Conservation (phyloP, 2,888 invertebrate genomes). For the Gerris lacustris region DNA sequence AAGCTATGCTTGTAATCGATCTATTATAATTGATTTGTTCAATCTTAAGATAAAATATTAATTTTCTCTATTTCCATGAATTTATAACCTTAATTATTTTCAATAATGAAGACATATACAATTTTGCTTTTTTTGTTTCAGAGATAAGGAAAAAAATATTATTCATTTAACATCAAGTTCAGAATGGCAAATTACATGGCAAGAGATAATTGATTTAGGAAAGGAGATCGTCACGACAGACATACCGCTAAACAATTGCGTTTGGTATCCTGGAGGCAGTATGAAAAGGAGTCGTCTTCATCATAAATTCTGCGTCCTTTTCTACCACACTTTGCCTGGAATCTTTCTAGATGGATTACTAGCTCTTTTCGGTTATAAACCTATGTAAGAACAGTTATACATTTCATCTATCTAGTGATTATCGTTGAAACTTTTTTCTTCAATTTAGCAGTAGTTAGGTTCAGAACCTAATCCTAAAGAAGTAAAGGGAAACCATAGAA, state of each 20-base stretch:
- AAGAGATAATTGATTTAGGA: constrained; percentile 71
- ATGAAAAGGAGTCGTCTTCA: constrained; percentile 66
- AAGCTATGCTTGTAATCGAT: too few species aligned
- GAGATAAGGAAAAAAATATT: constrained; percentile 45
- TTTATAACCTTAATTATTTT: too few species aligned
- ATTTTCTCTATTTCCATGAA: too few species aligned
- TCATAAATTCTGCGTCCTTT: constrained; percentile 68
- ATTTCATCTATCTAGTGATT: too few species aligned
- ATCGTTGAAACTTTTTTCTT: too few species aligned
- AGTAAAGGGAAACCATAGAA: too few species aligned
- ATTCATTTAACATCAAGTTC: constrained; percentile 67
- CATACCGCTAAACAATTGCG: constrained; percentile 75
- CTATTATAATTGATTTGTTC: too few species aligned
- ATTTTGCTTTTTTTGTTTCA: constrained; percentile 31
- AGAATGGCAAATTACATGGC: constrained; percentile 64
- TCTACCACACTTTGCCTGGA: constrained; percentile 87
- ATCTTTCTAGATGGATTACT: constrained; percentile 67
- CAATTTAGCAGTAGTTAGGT: too few species aligned
- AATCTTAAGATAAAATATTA: too few species aligned
- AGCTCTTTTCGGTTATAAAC: constrained; percentile 70
- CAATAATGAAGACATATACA: too few species aligned
- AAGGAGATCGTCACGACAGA: constrained; percentile 60
- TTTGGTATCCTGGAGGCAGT: constrained; percentile 77
- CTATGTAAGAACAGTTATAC: constrained; percentile 52
- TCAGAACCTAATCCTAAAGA: too few species aligned